Evolutionary conservation across 2,888 invertebrate species (phyloP), one percentile per base, ranked within the genome.

Genomic region (Agapostemon virescens): DNA sequence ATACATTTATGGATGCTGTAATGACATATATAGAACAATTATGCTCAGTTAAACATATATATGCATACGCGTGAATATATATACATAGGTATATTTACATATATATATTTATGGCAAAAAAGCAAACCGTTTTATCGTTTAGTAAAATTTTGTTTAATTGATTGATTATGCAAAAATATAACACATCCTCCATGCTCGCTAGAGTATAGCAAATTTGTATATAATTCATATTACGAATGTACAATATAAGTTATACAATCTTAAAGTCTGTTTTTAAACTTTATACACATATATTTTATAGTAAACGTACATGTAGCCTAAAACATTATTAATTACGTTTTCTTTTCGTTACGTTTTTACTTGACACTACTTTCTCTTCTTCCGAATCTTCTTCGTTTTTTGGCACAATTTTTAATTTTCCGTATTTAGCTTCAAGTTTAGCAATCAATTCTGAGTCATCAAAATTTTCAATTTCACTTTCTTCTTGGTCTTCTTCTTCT

Each of bases 361-460:
- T 58, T 55, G 87, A 87, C 30, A 95, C 95, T 91, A 94, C 93
- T 87, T 92, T 93, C 86, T 90, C 91, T 88, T 93, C 93, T 90
- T 90, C 94, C 85, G 86, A 94, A 91, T 93, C 92, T 36, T 84
- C 87, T 79, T 91, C 88, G 83, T 95, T 94, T 17, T 90, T 89
- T 45, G 75, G 55, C 17, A 61, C 36, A 58, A 40, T 55, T 38
- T 77, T 13, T 49, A 83, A 64, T 55, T 72, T 83, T 67, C 83
- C 83, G 55, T 83, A 83, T 61, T 73, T 81, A 20, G 83, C 73
- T 69, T 83, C 96, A 76, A 96, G 93, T 84, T 96, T 94, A 88
- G 93, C 95, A 87, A 96, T 93, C 67, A 96, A 93, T 83, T 96
- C 96, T 9, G 94, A 94, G 89, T 96, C 96, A 89, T 96, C 96